phyloP scores from a whole-genome alignment of 2,888 invertebrate species.

The Clivina fossor region DNA sequence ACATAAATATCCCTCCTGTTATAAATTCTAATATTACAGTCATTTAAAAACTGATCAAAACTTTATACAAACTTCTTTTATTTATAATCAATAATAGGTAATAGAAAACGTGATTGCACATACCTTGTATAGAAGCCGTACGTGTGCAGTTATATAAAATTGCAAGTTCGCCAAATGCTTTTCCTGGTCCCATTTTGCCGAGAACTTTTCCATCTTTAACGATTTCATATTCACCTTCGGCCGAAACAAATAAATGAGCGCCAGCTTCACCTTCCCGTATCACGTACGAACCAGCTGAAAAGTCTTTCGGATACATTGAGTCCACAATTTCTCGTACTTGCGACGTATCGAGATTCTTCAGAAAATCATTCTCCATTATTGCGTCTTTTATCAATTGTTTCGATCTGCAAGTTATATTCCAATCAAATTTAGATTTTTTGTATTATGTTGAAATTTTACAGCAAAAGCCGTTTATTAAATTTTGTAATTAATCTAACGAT shows the following conservation, averaged over 20 bases:
- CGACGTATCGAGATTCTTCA: constrained; percentile 64
- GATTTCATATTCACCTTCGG: constrained; percentile 70
- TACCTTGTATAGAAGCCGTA: constrained; percentile 66
- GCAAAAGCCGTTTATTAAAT: no score
- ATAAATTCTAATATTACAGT: no score
- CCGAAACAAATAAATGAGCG: constrained; percentile 63
- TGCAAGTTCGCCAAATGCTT: constrained; percentile 71
- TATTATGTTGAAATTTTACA: no score
- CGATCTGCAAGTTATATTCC: constrained; percentile 54
- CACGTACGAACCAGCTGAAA: constrained; percentile 58
- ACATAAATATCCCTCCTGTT: no score
- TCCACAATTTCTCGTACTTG: constrained; percentile 69
- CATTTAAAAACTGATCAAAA: no score
- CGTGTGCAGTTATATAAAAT: constrained; percentile 73
- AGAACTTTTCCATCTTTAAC: constrained; percentile 64
- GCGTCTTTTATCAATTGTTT: constrained; percentile 68
- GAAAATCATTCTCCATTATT: constrained; percentile 66
- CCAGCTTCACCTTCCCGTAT: constrained; percentile 65
- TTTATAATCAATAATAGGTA: no score
- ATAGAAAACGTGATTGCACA: no score
- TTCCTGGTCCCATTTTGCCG: constrained; percentile 66
- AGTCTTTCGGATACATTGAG: constrained; percentile 63
- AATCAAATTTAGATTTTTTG: no score
- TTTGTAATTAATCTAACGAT: no score
- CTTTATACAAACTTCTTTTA: no score